phyloP scores from a whole-genome alignment of 1,140 invertebrate genomes.

The Drusus annulatus region DNA sequence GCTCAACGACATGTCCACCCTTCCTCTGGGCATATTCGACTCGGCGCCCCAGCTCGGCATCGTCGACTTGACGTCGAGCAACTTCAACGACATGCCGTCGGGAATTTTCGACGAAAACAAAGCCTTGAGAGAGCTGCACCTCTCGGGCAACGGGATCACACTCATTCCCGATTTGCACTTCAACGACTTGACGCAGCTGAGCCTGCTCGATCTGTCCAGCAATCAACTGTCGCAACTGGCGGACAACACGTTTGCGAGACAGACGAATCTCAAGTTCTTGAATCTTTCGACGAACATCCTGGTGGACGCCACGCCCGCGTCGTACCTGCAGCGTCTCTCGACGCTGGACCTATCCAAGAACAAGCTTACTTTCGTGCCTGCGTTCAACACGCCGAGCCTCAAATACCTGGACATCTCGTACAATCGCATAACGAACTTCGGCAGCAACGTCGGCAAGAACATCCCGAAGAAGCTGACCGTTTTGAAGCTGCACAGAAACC shows the following conservation, averaged over 20 bases:
- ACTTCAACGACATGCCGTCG: slow-evolving; percentile 47
- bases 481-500: slow-evolving; percentile 46
- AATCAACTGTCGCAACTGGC: slow-evolving; percentile 38
- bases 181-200: slow-evolving; percentile 34
- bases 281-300: slow-evolving; percentile 49
- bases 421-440: slow-evolving; percentile 50
- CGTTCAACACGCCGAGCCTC: slow-evolving; percentile 5
- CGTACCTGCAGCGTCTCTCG: slow-evolving; percentile 1
- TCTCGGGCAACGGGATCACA: slow-evolving; percentile 42
- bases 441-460: slow-evolving; percentile 30
- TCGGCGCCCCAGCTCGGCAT: slow-evolving; percentile 15
- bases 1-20: slow-evolving; percentile 40
- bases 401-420: slow-evolving; percentile 41
- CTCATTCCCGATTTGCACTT: slow-evolving; percentile 48
- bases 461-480: slow-evolving; percentile 29
- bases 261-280: slow-evolving; percentile 37
- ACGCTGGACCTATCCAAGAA: slow-evolving; percentile 50
- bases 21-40: slow-evolving; percentile 53
- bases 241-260: slow-evolving; percentile 20
- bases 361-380: slow-evolving; percentile 26
- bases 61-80: slow-evolving; percentile 36
- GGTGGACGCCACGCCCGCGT: not conserved
- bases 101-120: slow-evolving; percentile 53
- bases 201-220: slow-evolving; percentile 45
- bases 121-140: slow-evolving; percentile 15